phyloP scores from a whole-genome alignment of 2,113 vertebrate genomes.

The Antigone vipio region DNA sequence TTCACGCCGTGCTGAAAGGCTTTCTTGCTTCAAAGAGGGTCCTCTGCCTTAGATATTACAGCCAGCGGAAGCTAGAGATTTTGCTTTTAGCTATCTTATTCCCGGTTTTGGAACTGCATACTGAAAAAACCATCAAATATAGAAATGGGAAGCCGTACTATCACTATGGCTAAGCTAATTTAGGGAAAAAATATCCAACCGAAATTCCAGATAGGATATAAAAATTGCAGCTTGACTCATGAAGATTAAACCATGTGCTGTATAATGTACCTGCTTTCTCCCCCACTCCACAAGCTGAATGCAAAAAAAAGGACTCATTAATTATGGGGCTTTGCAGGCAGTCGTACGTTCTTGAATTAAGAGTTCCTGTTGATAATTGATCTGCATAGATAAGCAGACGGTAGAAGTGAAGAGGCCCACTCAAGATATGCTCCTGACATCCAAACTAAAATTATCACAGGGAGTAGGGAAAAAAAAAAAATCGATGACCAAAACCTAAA shows the following conservation, averaged over 20 bases:
- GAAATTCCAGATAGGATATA: neutral
- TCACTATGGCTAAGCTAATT: neutral
- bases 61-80: neutral
- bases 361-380: neutral
- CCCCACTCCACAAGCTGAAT: neutral
- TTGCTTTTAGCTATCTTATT: neutral
- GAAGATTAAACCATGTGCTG: neutral
- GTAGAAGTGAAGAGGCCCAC: neutral
- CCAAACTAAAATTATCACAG: neutral
- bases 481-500: neutral
- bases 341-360: neutral
- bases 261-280: neutral
- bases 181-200: neutral
- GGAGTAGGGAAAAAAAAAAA: neutral
- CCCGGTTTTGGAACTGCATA: neutral
- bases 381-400: neutral
- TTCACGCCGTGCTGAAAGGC: neutral
- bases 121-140: neutral
- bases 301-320: neutral
- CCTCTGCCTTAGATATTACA: neutral
- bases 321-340: neutral
- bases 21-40: neutral
- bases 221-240: neutral
- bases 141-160: neutral
- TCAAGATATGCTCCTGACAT: neutral